These are phyloP conservation scores for Apomyelois bistriatella DNA, from an alignment of 2,888 invertebrate species.

Conservation along the genomic window DNA sequence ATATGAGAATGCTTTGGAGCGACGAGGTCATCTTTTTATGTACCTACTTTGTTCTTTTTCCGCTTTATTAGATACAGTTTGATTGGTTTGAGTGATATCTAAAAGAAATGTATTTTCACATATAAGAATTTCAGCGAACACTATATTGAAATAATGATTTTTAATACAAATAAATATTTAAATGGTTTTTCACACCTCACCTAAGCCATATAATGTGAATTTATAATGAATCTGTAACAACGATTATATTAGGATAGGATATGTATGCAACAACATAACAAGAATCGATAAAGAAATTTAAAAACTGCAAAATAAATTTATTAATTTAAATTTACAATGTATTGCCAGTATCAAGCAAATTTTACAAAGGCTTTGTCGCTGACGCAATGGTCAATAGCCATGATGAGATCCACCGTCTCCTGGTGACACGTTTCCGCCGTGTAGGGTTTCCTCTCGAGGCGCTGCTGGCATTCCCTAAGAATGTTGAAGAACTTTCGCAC, in stretches of 20 bases:
- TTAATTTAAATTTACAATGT: background rate
- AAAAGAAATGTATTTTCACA: no score
- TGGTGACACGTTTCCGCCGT: slow-evolving; percentile 61
- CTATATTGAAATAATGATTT: no score
- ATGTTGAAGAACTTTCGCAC: slow-evolving; percentile 34
- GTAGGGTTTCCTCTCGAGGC: slow-evolving; percentile 44
- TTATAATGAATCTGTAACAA: no score
- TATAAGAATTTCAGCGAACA: no score
- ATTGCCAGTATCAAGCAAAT: slow-evolving; percentile 21
- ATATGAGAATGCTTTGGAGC: slow-evolving; percentile 3
- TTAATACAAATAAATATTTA: no score
- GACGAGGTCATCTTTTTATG: background rate
- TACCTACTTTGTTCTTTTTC: background rate
- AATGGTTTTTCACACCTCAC: no score
- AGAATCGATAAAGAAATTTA: no score
- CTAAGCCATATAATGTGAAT: no score
- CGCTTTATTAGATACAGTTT: background rate
- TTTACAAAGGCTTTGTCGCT: slow-evolving; percentile 43
- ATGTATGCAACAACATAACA: no score
- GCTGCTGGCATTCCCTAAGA: slow-evolving; percentile 39
- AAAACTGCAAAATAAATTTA: no score
- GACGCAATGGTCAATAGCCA: slow-evolving; percentile 53
- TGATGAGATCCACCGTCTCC: slow-evolving; percentile 51
- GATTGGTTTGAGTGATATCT: no score
- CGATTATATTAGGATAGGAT: no score